Evolutionary conservation across 2,113 vertebrate species (phyloP).

Genomic region (Grammomys surdaster): DNA sequence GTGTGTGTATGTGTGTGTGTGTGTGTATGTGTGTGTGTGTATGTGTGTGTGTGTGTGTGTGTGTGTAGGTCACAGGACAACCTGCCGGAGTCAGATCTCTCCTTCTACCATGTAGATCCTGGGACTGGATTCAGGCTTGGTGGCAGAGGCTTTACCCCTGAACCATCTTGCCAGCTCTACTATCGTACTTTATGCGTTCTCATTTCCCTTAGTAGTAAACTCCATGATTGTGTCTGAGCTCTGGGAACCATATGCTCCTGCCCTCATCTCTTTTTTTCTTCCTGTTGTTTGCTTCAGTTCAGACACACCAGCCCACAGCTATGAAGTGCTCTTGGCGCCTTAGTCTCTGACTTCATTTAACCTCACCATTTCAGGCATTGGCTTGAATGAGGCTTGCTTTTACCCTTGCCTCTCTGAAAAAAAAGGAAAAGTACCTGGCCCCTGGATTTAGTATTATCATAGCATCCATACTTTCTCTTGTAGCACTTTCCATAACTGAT

Average conservation of each 20-base stretch:
- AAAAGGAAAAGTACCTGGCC: background rate
- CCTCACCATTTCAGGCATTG: background rate
- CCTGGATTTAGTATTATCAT: background rate
- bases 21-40: no score
- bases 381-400: accelerated
- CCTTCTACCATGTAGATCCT: background rate
- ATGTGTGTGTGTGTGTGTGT: no score
- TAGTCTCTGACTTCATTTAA: background rate
- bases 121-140: background rate
- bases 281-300: background rate
- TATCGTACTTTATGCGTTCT: background rate
- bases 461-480: background rate
- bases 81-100: background rate
- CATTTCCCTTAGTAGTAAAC: background rate
- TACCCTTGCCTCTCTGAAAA: accelerated
- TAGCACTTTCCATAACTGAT: background rate
- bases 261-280: background rate
- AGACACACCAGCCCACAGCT: no score
- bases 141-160: background rate
- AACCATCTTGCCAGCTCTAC: background rate
- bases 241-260: background rate
- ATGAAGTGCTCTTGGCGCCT: background rate
- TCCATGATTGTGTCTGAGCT: background rate
- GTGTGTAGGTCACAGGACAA: background rate
- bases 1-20: background rate